A percentile compares a stretch with the other conserved stretches of the same genome.
Evolutionary conservation across 1,140 invertebrate species (phyloP).

Genomic region (Cepaea nemoralis): DNA sequence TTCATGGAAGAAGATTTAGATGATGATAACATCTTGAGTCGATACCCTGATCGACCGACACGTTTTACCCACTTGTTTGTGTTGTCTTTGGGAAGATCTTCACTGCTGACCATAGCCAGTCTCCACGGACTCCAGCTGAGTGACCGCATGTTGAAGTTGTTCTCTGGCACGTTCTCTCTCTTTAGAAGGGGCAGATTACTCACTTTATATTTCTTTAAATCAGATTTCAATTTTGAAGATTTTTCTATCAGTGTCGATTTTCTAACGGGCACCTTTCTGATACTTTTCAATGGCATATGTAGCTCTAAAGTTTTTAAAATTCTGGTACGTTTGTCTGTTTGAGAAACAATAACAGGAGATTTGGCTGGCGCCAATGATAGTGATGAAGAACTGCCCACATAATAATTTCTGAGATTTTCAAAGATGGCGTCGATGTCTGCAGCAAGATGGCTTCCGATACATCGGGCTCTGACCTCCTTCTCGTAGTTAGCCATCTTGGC

Average conservation of each 20-base stretch:
- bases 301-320: no score
- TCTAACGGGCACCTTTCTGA: no score
- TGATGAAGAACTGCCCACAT: conserved; percentile 38
- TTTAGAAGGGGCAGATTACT: no score
- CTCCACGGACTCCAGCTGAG: conserved; percentile 23
- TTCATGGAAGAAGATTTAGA: no score
- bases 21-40: no score
- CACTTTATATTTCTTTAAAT: conserved; percentile 1
- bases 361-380: not conserved
- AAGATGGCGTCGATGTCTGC: conserved; percentile 38
- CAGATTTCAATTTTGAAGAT: not conserved
- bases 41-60: no score
- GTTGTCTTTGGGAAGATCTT: not conserved
- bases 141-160: conserved; percentile 29
- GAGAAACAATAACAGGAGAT: not conserved
- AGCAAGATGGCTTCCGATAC: conserved; percentile 3
- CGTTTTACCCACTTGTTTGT: not conserved
- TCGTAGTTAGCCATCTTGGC: conserved; percentile 5
- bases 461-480: no score
- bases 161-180: no score
- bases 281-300: no score
- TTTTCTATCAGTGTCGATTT: no score
- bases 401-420: conserved; percentile 44
- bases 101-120: no score
- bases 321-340: not conserved